phyloP scores from a whole-genome alignment of 2,113 vertebrate genomes.

The Falco punctatus region DNA sequence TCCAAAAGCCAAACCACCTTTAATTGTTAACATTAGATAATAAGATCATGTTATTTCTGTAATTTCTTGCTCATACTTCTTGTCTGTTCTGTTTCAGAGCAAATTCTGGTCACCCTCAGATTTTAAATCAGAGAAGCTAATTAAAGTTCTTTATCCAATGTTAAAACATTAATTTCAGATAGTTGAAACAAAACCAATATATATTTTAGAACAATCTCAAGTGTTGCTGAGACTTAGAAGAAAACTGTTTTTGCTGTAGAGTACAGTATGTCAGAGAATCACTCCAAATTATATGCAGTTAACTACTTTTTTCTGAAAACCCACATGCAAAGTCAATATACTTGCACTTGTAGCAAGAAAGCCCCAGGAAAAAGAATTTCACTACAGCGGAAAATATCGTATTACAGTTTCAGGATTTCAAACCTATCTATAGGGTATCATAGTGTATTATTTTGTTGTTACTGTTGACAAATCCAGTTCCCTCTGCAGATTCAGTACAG shows the following conservation, averaged over 20 bases:
- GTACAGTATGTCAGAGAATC: neutral
- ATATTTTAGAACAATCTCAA: neutral
- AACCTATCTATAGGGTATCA: neutral
- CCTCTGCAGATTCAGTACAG: neutral
- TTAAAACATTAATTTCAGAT: neutral
- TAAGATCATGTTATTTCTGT: neutral
- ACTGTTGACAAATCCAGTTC: neutral
- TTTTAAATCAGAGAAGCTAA: neutral
- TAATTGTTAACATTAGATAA: neutral
- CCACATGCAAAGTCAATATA: neutral
- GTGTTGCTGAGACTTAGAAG: neutral
- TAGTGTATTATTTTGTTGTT: neutral
- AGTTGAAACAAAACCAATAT: neutral
- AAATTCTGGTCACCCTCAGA: neutral
- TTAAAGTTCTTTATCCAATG: neutral
- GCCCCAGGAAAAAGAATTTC: neutral
- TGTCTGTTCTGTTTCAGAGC: neutral
- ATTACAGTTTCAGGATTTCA: neutral
- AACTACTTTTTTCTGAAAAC: neutral
- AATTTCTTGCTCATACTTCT: neutral
- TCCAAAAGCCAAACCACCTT: neutral
- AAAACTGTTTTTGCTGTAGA: neutral
- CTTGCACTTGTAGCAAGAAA: neutral
- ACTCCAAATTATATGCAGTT: neutral
- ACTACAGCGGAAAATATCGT: neutral